Evolutionary conservation across 2,797 vertebrate species (phyloP).

Genomic region (Fundulus diaphanus): DNA sequence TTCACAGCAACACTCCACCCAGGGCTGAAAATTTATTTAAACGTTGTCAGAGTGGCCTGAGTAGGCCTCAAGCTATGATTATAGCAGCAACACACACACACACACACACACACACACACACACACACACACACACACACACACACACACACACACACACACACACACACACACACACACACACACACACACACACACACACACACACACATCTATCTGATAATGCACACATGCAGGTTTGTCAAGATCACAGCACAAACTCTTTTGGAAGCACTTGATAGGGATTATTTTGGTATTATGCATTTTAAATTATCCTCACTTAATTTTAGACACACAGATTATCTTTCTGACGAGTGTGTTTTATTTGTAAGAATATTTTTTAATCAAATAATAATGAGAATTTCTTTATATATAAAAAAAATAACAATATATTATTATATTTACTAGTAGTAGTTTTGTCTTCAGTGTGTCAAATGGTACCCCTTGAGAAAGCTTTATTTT

Average conservation of each 20-base stretch:
- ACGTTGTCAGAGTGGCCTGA: constrained; percentile 7
- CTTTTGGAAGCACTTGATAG: constrained; percentile 19
- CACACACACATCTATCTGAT: constrained; percentile 6
- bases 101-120: too few species aligned
- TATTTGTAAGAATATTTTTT: neutral
- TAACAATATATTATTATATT: too few species aligned
- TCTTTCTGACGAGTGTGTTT: neutral
- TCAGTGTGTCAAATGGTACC: too few species aligned
- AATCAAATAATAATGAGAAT: neutral
- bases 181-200: too few species aligned
- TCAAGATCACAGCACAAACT: constrained; percentile 13
- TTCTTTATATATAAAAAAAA: too few species aligned
- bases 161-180: too few species aligned
- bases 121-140: too few species aligned
- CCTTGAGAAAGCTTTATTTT: too few species aligned
- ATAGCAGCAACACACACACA: neutral
- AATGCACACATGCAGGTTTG: constrained; percentile 8
- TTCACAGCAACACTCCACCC: constrained; percentile 24
- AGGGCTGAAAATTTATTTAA: constrained; percentile 2
- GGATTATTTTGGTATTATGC: constrained; percentile 17
- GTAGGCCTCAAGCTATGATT: neutral
- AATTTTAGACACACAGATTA: neutral
- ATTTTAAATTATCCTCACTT: neutral
- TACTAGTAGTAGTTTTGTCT: too few species aligned
- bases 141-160: neutral